Conservation (phyloP, 2,888 invertebrate genomes). For the Chironomus tentans region DNA sequence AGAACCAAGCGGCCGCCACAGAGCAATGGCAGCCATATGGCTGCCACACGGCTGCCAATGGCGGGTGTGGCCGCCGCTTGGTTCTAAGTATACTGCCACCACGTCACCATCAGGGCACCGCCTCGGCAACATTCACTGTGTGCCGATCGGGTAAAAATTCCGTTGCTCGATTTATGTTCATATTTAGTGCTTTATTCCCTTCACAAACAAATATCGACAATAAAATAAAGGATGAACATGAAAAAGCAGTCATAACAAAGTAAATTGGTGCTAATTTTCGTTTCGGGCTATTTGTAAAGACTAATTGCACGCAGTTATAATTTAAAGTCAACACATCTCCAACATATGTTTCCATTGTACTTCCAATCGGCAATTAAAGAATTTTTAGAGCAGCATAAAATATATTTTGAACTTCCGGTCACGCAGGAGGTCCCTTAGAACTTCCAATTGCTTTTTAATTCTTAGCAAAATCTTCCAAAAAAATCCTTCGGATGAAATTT, state of each 20-base stretch:
- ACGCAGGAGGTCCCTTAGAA: constrained; percentile 22
- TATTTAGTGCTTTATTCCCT: neutral
- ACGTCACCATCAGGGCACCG: no score
- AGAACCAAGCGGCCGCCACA: no score
- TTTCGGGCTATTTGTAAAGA: constrained; percentile 20
- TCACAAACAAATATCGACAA: no score
- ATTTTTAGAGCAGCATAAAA: neutral
- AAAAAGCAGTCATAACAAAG: no score
- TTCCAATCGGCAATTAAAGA: neutral
- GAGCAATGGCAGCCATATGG: no score
- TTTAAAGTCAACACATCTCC: constrained; percentile 12
- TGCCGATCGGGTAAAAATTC: no score
- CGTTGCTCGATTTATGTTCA: neutral
- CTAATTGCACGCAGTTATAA: constrained; percentile 13
- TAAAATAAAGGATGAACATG: neutral
- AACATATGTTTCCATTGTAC: constrained; percentile 9
- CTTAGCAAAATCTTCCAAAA: neutral
- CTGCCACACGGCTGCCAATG: no score
- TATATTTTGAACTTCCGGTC: constrained; percentile 18
- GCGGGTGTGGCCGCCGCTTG: no score
- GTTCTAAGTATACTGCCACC: no score
- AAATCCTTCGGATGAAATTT: neutral
- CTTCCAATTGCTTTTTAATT: neutral
- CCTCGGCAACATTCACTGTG: no score
- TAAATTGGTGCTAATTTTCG: constrained; percentile 10